Base-by-base conservation (phyloP, 2,888 invertebrate species). In the Therioaphis trifolii region DNA sequence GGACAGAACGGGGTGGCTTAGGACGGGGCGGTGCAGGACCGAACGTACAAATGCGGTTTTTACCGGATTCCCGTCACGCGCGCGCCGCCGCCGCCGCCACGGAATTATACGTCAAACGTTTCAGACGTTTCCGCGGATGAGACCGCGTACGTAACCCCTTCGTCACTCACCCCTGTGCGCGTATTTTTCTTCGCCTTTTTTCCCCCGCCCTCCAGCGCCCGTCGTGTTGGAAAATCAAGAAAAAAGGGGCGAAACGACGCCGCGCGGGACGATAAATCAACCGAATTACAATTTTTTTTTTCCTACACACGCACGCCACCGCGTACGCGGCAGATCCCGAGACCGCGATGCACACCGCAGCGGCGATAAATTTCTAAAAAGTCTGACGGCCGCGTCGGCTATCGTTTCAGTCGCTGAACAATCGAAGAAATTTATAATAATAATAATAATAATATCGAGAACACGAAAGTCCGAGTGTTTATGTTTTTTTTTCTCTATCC, bases 11-110 rank as follows among this genome's bases (percentile, higher is more conserved):
- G 7, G 55, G 55, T 21, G n/a, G 55, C 3, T 7, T 3, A 52
- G 52, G 14, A 52, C 15, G 15, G 18, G 9, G 18, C 52, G 11
- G 52, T 7, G 15, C 15, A 18, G 15, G n/a, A 18, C 55, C 9
- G 4, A 46, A 46, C 46, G 7, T 35, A 35, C 7, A 35, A 35
- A 35, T 35, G 55, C 15, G 74, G 35, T 58, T 58, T 74, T 74
- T 74, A 74, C 74, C 40, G 61, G 4, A 77, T 66, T 77, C 76
- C 14, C 29, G 76, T 46, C 76, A 77, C 76, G 76, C 63, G 43
- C 75, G n/a, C 29, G 9, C 63, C 40, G 21, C 15, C 69, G 69
- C 14, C 68, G 15, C n/a, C 27, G 7, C 46, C 21, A 52, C 24
- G 58, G 35, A 15, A 35, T 7, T 58, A 24, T 18, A 63, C 63